These are phyloP conservation scores for Caerostris extrusa DNA, from an alignment of 1,140 invertebrate species.

Conservation along the genomic window DNA sequence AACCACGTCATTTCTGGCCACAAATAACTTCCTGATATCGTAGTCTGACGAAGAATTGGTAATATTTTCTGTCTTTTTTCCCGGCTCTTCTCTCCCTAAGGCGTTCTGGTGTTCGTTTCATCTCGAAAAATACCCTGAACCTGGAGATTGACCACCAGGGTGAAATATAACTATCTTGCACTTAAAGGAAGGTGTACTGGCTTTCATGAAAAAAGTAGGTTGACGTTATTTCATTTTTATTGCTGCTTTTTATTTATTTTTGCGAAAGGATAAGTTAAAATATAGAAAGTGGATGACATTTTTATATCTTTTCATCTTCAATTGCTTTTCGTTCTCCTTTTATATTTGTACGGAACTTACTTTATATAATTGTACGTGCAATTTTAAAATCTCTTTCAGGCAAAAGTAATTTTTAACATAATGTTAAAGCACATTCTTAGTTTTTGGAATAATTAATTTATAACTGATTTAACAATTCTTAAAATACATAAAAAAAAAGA, in stretches of 20 bases:
- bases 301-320: background rate
- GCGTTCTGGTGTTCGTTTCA: slow-evolving; percentile 16
- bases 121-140: background rate
- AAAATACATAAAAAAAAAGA: too few species aligned
- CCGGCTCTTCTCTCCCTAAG: background rate
- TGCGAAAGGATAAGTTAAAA: background rate
- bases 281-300: background rate
- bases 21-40: slow-evolving; percentile 61
- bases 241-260: background rate
- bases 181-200: background rate
- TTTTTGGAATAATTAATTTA: too few species aligned
- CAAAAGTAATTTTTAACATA: too few species aligned
- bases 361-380: too few species aligned
- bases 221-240: background rate
- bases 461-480: too few species aligned
- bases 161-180: background rate
- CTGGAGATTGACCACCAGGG: background rate
- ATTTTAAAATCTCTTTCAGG: too few species aligned
- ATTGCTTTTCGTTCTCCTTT: too few species aligned
- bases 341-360: too few species aligned
- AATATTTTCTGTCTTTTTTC: slow-evolving; percentile 16
- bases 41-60: slow-evolving; percentile 58
- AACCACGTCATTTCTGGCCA: slow-evolving; percentile 50
- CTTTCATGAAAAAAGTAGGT: background rate
- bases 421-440: too few species aligned